Evolutionary conservation across 2,888 invertebrate species (phyloP), one percentile per base, ranked within the genome.

Genomic region (Scaeva pyrastri): DNA sequence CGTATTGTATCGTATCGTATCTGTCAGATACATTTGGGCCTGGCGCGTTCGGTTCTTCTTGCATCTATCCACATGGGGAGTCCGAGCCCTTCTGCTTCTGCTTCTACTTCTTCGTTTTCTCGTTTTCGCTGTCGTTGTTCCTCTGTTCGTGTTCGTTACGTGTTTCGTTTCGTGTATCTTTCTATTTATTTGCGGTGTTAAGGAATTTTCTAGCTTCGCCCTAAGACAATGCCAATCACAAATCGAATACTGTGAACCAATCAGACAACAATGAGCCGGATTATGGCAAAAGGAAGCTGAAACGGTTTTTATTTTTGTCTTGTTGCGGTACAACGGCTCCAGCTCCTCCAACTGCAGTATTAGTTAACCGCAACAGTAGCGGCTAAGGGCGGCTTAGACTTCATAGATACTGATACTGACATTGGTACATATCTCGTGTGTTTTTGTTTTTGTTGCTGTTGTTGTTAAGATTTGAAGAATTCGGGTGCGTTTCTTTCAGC

Each of bases 201-300:
- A 82, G 86, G 82, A 86, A 86, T 86, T 86, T 82, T 86, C 86
- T 86, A 82, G 82, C 74, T 86, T 86, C 82, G 86, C 86, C 86
- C 86, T 86, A 82, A 86, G 82, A 86, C 86, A 86, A 86, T 86
- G 77, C 86, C 86, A 86, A 86, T 86, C 86, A 86, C 86, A 82
- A 86, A 86, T 86, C 86, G 86, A 86, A 82, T 82, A 86, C 77
- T 74, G 82, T 86, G 86, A 86, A 82, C 86, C 86, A 86, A 86
- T 86, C 86, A 86, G 77, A 66, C 82, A 86, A 86, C 86, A 86
- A 86, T 82, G 82, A 70, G 68, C 41, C 50, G 41, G 31, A 82
- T 86, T 86, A 86, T 86, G 82, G 82, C 55, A 82, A 77, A 82
- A 82, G 86, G 86, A 82, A 86, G 82, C 74, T 86, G 50, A 74